Percentiles rank a stretch among this genome's conserved stretches.
These are phyloP conservation scores for Microtus richardsoni DNA, from an alignment of 2,113 vertebrate genomes.

Conservation along the genomic window DNA sequence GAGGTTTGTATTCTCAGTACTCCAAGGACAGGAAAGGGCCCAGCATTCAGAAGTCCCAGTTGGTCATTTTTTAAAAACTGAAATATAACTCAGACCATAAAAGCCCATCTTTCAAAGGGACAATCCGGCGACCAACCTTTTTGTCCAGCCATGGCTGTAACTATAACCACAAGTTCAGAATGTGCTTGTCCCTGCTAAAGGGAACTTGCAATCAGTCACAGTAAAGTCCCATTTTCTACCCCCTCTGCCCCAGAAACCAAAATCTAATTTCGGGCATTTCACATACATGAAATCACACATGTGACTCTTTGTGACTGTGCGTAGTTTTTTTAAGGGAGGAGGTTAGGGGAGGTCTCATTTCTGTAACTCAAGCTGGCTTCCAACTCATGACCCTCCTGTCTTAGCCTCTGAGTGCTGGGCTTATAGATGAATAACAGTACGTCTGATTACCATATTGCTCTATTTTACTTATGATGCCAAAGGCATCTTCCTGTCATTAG, in stretches of 20 bases:
- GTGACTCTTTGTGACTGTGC: background rate
- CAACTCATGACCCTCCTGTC: background rate
- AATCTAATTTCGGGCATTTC: background rate
- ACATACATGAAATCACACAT: background rate
- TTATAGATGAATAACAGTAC: background rate
- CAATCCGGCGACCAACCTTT: background rate
- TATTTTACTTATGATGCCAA: background rate
- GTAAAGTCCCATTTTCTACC: background rate
- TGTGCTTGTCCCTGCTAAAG: background rate
- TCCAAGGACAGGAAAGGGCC: background rate
- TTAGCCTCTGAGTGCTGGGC: background rate
- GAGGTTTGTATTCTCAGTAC: fast-evolving
- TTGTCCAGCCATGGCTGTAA: background rate
- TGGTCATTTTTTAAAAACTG: background rate
- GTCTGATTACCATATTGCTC: background rate
- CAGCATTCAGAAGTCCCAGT: background rate
- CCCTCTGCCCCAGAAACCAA: background rate
- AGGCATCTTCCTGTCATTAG: background rate
- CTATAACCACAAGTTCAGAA: background rate
- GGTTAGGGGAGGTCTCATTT: too few relatives aligned
- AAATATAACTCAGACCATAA: background rate
- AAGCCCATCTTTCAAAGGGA: background rate
- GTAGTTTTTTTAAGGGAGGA: background rate
- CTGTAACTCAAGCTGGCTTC: background rate
- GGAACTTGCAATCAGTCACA: background rate